phyloP scores from a whole-genome alignment of 2,113 vertebrate genomes.

The Gymnobelideus leadbeateri region DNA sequence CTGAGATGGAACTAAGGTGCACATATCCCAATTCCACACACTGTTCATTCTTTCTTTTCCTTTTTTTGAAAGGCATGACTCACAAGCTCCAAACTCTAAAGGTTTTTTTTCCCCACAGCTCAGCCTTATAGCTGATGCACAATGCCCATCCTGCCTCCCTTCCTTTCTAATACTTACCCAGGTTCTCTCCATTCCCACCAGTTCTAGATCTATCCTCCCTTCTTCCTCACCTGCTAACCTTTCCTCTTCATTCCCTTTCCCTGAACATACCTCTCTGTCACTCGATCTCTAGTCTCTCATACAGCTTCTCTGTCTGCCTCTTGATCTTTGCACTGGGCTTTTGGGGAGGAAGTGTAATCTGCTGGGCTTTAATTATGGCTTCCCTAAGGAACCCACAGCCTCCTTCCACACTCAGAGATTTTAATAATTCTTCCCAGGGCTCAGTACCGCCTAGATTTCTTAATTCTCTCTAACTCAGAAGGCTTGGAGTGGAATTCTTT shows the following conservation, averaged over 20 bases:
- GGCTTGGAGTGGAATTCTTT: not conserved
- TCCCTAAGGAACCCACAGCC: conserved; percentile 8
- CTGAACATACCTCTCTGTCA: not conserved
- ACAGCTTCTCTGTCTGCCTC: not conserved
- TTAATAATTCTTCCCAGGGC: not conserved
- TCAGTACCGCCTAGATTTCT: not conserved
- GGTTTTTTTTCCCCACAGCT: not conserved
- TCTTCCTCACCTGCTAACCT: not conserved
- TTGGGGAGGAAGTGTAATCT: conserved; percentile 53
- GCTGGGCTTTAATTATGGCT: conserved; percentile 51
- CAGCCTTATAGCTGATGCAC: not conserved
- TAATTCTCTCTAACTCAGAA: not conserved
- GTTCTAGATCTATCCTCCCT: not conserved
- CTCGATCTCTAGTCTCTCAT: not conserved
- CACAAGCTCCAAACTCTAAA: not conserved
- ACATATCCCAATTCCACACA: not conserved
- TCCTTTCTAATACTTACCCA: not conserved
- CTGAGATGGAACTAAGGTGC: not conserved
- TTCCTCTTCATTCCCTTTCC: not conserved
- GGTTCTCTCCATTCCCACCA: not conserved
- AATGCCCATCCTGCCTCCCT: not conserved
- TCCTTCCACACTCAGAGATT: conserved; percentile 16
- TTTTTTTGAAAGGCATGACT: not conserved
- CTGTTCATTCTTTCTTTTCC: not conserved
- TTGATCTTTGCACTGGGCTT: not conserved